Evolutionary conservation across 2,797 vertebrate species (phyloP).

Genomic region (Cryptoblepharus egeriae): DNA sequence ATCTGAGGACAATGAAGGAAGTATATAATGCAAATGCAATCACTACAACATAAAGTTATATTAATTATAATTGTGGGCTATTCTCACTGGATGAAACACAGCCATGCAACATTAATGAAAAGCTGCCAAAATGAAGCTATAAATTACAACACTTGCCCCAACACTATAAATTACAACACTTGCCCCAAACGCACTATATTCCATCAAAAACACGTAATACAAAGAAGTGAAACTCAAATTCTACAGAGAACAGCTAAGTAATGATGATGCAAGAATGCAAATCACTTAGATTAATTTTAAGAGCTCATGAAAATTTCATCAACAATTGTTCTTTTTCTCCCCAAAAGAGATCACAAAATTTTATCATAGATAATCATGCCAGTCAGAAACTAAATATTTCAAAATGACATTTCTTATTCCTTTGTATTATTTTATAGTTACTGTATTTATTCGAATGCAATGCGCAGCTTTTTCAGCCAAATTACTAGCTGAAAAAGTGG

Average conservation of each 20-base stretch:
- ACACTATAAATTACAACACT: background rate
- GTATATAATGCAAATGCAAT: background rate
- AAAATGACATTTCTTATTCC: too few species aligned
- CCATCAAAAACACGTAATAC: background rate
- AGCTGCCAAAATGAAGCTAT: background rate
- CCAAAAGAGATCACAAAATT: background rate
- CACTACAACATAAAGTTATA: too few species aligned
- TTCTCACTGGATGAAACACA: background rate
- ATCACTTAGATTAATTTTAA: background rate
- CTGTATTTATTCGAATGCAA: too few species aligned
- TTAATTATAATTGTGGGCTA: too few species aligned
- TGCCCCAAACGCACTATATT: background rate
- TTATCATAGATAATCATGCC: background rate
- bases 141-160: too few species aligned
- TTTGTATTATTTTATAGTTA: background rate
- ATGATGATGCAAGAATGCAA: background rate
- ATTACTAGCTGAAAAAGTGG: background rate
- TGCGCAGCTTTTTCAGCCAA: too few species aligned
- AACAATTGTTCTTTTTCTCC: background rate
- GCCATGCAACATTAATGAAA: background rate
- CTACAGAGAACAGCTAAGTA: background rate
- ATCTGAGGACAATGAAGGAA: background rate
- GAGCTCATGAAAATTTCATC: rapidly evolving
- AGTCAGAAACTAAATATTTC: background rate
- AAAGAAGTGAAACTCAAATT: background rate